Percentiles rank a stretch among this genome's conserved stretches.
Conservation (phyloP, 1,140 invertebrate species). For the Camponotus pennsylvanicus region DNA sequence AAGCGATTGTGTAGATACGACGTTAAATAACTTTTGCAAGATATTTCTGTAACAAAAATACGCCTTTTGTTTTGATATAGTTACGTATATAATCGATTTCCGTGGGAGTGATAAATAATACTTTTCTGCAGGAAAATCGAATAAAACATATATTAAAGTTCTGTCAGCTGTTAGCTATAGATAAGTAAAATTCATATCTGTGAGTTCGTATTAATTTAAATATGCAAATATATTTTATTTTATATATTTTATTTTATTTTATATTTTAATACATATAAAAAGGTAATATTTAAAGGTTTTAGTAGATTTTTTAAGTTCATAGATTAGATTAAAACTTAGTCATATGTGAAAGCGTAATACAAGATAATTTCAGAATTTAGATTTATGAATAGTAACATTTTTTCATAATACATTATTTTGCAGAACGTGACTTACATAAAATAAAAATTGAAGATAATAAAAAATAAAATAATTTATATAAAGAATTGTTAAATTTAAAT, state of each 20-base stretch:
- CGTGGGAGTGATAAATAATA: constrained; percentile 31
- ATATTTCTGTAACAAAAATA: constrained; percentile 23
- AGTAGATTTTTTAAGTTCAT: no score
- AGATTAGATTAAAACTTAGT: no score
- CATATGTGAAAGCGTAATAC: no score
- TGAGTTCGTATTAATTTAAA: constrained; percentile 1
- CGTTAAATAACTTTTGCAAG: neutral
- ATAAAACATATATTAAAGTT: constrained; percentile 5
- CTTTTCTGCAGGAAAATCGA: neutral
- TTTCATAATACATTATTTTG: no score
- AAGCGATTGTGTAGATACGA: constrained; percentile 20
- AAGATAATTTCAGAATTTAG: no score
- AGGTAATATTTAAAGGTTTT: neutral
- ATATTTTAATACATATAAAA: neutral
- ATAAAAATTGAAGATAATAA: neutral
- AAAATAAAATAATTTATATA: neutral
- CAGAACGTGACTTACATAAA: no score
- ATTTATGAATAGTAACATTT: no score
- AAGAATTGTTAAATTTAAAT: neutral
- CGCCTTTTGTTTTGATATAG: constrained; percentile 21
- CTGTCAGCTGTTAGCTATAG: neutral
- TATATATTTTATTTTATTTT: neutral
- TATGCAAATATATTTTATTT: neutral
- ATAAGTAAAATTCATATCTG: neutral
- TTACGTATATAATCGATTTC: neutral